Percentiles rank a stretch among this genome's conserved stretches.
Evolutionary conservation across 2,797 vertebrate species (phyloP).

Genomic region (Hapalemur alaotrensis): DNA sequence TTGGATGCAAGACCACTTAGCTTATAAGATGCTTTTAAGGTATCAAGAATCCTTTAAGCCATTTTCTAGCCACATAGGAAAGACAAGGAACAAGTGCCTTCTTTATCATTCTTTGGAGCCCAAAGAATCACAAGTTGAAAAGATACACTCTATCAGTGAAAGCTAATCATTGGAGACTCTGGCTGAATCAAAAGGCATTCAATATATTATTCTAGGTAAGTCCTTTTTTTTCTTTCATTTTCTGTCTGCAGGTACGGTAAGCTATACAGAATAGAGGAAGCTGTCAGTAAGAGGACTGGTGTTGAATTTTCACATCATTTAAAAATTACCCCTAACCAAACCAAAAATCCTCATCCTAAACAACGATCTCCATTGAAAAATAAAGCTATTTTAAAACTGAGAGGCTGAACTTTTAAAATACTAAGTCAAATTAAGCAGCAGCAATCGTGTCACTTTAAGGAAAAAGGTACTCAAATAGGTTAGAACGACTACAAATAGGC

Average conservation of each 20-base stretch:
- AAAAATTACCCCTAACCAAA: slow-evolving; percentile 14
- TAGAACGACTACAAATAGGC: slow-evolving; percentile 79
- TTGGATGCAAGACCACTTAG: background rate
- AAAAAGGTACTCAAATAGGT: slow-evolving; percentile 76
- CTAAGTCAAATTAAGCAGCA: slow-evolving; percentile 81
- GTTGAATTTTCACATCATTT: slow-evolving; percentile 32
- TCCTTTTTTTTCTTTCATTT: slow-evolving; percentile 26
- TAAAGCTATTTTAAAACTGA: slow-evolving; percentile 80
- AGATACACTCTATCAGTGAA: background rate
- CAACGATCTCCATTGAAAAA: slow-evolving; percentile 50
- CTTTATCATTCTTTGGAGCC: background rate
- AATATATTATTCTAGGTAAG: slow-evolving; percentile 49
- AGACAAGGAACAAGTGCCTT: background rate
- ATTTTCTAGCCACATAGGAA: background rate
- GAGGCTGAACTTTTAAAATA: slow-evolving; percentile 72
- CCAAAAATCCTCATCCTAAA: slow-evolving; percentile 22
- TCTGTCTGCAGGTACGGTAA: slow-evolving; percentile 28
- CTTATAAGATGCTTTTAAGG: background rate
- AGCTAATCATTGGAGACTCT: slow-evolving; percentile 56
- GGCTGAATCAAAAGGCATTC: slow-evolving; percentile 74
- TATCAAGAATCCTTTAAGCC: background rate
- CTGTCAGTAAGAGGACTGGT: slow-evolving; percentile 44
- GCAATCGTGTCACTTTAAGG: slow-evolving; percentile 73
- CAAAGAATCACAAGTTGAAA: background rate
- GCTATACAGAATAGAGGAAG: background rate